phyloP scores from a whole-genome alignment of 2,888 invertebrate species.

The Eupithecia vulgata region DNA sequence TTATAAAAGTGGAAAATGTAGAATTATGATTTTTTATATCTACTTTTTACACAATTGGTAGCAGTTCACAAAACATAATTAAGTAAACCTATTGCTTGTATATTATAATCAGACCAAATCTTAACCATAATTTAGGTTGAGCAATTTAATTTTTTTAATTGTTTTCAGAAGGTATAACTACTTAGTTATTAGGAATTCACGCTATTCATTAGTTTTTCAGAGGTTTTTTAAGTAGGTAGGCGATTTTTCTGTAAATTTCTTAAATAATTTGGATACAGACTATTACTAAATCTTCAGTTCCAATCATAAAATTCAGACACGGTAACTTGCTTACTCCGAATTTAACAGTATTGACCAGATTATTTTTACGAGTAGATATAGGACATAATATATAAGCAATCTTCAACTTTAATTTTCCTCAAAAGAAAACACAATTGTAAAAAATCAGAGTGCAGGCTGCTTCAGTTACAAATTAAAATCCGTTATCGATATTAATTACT shows the following conservation, averaged over 20 bases:
- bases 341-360: conserved; percentile 32
- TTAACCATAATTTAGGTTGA: conserved; percentile 64
- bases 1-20: conserved; percentile 72
- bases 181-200: not conserved
- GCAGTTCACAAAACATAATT: conserved; percentile 40
- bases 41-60: conserved; percentile 46
- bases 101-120: conserved; percentile 51
- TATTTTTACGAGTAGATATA: not conserved
- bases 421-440: conserved; percentile 62
- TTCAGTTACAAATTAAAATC: conserved; percentile 70
- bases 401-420: conserved; percentile 18
- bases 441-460: conserved; percentile 63
- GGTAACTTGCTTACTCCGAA: conserved; percentile 62
- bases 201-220: conserved; percentile 51
- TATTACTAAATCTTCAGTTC: not conserved
- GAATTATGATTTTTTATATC: conserved; percentile 54
- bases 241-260: not conserved
- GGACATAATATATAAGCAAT: not conserved
- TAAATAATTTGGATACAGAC: conserved; percentile 45
- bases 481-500: conserved; percentile 73
- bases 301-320: conserved; percentile 53
- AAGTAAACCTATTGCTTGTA: conserved; percentile 51
- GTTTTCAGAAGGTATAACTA: not conserved
- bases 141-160: conserved; percentile 59
- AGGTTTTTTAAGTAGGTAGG: not conserved